Evolutionary conservation across 2,113 vertebrate genomes (phyloP).

Genomic region (Aleadryas rufinucha): DNA sequence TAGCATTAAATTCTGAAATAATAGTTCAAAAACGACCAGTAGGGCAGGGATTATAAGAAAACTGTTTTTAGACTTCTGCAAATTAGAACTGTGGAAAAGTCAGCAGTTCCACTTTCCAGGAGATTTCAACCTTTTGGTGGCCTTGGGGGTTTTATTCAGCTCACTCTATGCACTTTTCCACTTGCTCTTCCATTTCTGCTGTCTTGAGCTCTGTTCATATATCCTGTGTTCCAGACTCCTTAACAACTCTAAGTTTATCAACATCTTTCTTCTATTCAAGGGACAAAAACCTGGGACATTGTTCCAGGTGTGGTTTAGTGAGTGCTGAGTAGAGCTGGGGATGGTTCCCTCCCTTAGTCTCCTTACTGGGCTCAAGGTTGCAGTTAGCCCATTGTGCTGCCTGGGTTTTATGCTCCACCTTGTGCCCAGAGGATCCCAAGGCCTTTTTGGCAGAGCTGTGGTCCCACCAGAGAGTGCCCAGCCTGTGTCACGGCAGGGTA

Average conservation of each 20-base stretch:
- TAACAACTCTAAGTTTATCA: background rate
- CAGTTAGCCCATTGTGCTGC: background rate
- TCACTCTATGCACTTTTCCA: background rate
- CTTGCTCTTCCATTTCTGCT: background rate
- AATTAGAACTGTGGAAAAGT: background rate
- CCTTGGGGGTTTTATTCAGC: background rate
- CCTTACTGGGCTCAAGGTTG: accelerated
- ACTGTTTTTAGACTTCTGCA: background rate
- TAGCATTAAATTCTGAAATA: background rate
- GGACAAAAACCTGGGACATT: background rate
- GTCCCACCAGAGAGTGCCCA: background rate
- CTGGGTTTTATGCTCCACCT: background rate
- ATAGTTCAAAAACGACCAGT: background rate
- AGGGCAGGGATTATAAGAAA: background rate
- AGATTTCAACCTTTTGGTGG: background rate
- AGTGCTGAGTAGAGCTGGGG: background rate
- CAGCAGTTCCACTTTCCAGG: background rate
- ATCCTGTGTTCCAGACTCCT: background rate
- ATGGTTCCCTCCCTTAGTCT: background rate
- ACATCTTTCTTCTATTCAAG: background rate
- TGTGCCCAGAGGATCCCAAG: background rate
- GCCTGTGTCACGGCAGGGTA: background rate
- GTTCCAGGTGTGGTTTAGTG: background rate
- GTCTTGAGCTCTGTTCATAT: background rate
- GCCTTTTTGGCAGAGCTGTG: background rate